Evolutionary conservation across 2,113 vertebrate genomes (phyloP), one percentile per base, ranked within the genome.

Genomic region (Forbesichthys papilliferus): DNA sequence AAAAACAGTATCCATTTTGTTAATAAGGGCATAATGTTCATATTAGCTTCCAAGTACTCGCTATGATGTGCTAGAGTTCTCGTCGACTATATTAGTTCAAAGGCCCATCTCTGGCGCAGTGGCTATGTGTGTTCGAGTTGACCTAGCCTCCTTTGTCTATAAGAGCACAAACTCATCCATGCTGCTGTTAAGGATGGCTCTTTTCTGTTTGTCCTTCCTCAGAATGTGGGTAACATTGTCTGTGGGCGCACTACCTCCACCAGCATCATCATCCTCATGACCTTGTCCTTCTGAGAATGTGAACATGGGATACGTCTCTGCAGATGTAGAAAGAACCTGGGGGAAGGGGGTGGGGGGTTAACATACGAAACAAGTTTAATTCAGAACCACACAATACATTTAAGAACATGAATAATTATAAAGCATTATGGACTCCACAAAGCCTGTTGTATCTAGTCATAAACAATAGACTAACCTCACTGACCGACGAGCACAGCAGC

Each of bases 81-180:
- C 27, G 2, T 27, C 27, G 27, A 27, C 27, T 27, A 27, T 27
- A 27, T 27, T 27, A 27, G 27, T 27, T 27, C 27, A 27, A 27
- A 27, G 53, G 53, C 14, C 51, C 51, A 14, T 2, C 27, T 10
- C 13, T 1, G 4, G 3, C 7, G 1, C 8, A 55, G 53, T 8
- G 11, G 53, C 53, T 55, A 14, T 16, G 9, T 12, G 9, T 16
- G 6, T 5, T 55, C 53, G 14, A 11, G 9, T 0, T 13, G 9
- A 61, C 33, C 27, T 53, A 34, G 14, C 9, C 48, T 13, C 27
- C 9, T 34, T 4, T 3, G 52, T 56, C 91, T 82, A 96, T 62
- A 97, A 83, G 34, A 97, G 90, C 64, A 96, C 95, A 83, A 96
- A 97, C 77, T 96, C 95, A 0, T 97, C 96, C 0, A 89, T 74